Percentiles rank a stretch among this genome's conserved stretches.
Evolutionary conservation across 2,888 invertebrate genomes (phyloP).

Genomic region (Yponomeuta evonymella): DNA sequence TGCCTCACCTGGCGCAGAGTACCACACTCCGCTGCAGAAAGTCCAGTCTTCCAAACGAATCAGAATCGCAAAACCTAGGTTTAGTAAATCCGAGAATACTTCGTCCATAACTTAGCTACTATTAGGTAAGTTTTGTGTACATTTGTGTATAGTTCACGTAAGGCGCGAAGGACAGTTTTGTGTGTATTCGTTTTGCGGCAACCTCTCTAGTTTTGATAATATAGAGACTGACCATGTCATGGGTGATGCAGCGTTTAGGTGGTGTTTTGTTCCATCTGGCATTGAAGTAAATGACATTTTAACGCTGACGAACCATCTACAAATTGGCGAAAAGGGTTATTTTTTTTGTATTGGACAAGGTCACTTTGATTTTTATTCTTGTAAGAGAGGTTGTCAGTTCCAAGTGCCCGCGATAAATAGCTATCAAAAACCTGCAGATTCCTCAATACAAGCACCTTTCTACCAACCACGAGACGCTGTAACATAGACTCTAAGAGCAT

Average conservation of each 20-base stretch:
- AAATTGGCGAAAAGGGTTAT: background rate
- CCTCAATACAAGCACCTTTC: conserved; percentile 6
- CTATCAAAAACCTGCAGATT: conserved; percentile 6
- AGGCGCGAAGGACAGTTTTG: conserved; percentile 4
- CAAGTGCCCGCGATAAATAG: background rate
- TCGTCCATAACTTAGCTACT: conserved; percentile 36
- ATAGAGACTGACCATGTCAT: background rate
- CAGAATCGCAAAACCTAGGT: conserved; percentile 9
- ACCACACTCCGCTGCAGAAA: background rate
- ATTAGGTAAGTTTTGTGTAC: conserved; percentile 49
- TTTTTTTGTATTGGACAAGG: background rate
- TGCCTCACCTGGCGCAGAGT: background rate
- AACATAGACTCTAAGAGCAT: conserved; percentile 9
- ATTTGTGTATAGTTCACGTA: conserved; percentile 39
- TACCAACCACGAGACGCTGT: conserved; percentile 5
- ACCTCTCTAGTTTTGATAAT: conserved; percentile 1
- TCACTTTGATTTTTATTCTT: background rate
- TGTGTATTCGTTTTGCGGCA: conserved; percentile 10
- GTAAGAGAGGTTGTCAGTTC: conserved; percentile 4
- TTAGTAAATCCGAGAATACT: conserved; percentile 8
- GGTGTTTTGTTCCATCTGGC: background rate
- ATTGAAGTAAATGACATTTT: background rate
- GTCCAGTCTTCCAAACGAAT: conserved; percentile 11
- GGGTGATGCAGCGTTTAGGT: background rate
- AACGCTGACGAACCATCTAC: background rate